phyloP scores from a whole-genome alignment of 2,113 vertebrate species.

The Cairina moschata region DNA sequence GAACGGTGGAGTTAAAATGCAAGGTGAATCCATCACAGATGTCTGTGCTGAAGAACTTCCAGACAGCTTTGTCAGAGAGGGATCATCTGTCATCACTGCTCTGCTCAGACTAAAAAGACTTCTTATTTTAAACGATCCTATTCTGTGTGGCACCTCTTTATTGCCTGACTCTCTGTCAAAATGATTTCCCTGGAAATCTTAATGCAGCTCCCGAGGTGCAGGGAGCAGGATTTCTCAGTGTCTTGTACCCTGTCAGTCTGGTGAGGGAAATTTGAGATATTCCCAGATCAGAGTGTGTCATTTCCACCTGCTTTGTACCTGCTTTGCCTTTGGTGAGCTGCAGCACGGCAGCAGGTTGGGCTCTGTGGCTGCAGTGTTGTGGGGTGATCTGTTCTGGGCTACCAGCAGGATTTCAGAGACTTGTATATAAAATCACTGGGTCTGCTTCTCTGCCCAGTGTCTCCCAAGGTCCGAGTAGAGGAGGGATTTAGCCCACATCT shows the following conservation, averaged over 20 bases:
- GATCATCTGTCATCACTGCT: neutral
- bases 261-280: neutral
- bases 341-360: neutral
- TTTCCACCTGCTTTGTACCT: neutral
- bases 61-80: neutral
- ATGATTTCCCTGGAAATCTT: neutral
- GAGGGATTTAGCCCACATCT: neutral
- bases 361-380: neutral
- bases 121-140: neutral
- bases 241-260: neutral
- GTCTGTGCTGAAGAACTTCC: neutral
- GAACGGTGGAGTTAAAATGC: neutral
- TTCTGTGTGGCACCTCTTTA: neutral
- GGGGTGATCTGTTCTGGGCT: neutral
- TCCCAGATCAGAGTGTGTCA: neutral
- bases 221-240: neutral
- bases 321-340: neutral
- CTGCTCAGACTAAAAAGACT: neutral
- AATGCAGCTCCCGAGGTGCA: neutral
- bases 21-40: constrained; percentile 9
- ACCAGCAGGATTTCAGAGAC: neutral
- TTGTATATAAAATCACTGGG: neutral
- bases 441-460: neutral
- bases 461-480: neutral
- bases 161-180: neutral